Base-by-base conservation (phyloP, 2,888 invertebrate genomes). In the Brachypalpus laphriformis region DNA sequence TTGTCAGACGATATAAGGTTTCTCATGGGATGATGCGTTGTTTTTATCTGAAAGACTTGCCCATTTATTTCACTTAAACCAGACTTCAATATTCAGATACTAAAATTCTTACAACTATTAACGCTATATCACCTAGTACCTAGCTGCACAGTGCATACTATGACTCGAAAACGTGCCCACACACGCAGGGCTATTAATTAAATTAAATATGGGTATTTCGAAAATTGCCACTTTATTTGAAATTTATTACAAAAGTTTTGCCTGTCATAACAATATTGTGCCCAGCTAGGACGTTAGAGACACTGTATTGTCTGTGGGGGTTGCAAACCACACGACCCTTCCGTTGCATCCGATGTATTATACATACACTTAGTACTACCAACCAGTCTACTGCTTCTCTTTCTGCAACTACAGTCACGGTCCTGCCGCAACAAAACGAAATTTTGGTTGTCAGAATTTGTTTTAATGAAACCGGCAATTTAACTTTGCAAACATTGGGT, bases 391-490 rank as follows among this genome's bases (percentile, higher is more conserved):
- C 65, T 34, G 20, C 8, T 20, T 14, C 40, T 54, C 14, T 59
- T 57, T n/a, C 31, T 59, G 28, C 65, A 49, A 51, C 65, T 54
- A 49, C 31, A 66, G 31, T 45, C 70, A 66, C 54, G 59, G 65
- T 5, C 2, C 51, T 65, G 81, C 85, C 85, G 37, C 81, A 85
- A 81, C 85, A 85, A 66, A 81, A 85, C 81, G 66, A 81, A 85
- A 85, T 81, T 76, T 85, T 40, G 85, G 75, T 85, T 85, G 85
- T 76, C 75, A 75, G 85, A 85, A 81, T 85, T 85, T 85, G 65
- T 85, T 85, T 85, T 71, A 85, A 85, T 76, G 81, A 85, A 85
- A 85, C 80, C 81, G 85, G 81, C 85, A 85, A 85, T 85, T 85
- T 85, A 85, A 85, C 85, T 85, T 85, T 66, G 75, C 85, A 85